These are phyloP conservation scores for Maniola hyperantus DNA, from an alignment of 2,888 invertebrate genomes.

Conservation along the genomic window DNA sequence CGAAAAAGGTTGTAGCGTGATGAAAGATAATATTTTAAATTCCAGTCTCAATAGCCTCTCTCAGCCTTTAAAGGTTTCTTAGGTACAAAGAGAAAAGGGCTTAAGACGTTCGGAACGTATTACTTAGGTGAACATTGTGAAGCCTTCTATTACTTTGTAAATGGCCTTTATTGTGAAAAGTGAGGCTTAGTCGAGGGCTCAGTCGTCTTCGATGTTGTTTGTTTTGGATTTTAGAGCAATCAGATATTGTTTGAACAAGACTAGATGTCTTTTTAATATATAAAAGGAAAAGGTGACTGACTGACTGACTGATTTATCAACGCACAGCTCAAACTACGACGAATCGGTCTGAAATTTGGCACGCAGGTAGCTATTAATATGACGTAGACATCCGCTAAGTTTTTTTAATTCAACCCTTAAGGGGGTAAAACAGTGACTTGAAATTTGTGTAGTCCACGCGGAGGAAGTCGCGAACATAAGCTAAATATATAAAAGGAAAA, in stretches of 20 bases:
- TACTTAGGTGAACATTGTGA: background rate
- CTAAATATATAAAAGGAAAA: too few relatives aligned
- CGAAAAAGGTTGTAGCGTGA: background rate
- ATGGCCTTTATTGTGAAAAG: conserved; percentile 11
- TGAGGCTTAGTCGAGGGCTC: background rate
- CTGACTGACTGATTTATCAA: too few relatives aligned
- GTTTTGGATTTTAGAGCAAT: background rate
- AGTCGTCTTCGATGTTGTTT: conserved; percentile 5
- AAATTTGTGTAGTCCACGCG: too few relatives aligned
- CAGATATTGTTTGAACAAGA: background rate
- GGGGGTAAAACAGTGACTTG: too few relatives aligned
- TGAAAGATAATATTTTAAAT: background rate
- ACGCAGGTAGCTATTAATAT: too few relatives aligned
- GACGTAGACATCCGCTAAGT: too few relatives aligned
- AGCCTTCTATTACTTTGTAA: conserved; percentile 3
- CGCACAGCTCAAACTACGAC: too few relatives aligned
- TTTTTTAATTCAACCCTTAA: too few relatives aligned
- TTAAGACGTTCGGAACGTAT: background rate
- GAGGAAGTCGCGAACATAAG: too few relatives aligned
- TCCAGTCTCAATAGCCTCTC: background rate
- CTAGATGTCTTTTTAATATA: too few relatives aligned
- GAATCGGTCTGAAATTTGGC: too few relatives aligned
- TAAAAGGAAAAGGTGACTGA: background rate
- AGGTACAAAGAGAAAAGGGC: conserved; percentile 2
- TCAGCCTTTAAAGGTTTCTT: conserved; percentile 3